Percentiles rank a stretch among this genome's conserved stretches.
phyloP scores from a whole-genome alignment of 1,140 invertebrate species.

The Caenorhabditis remanei region DNA sequence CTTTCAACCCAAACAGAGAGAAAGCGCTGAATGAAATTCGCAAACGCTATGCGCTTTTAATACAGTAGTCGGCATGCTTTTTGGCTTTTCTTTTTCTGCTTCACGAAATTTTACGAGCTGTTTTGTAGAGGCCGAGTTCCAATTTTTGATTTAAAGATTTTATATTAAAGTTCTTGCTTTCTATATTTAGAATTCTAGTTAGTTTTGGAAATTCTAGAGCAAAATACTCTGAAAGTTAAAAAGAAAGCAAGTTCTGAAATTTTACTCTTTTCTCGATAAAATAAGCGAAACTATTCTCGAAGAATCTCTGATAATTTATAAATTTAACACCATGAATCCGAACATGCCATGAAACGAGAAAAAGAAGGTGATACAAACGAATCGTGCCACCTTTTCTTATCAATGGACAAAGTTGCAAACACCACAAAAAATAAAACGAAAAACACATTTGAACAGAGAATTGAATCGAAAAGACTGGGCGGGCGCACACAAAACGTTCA shows the following conservation, averaged over 20 bases:
- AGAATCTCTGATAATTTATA: not conserved
- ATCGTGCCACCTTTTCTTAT: constrained; percentile 53
- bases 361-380: constrained; percentile 15
- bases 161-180: too few relatives aligned
- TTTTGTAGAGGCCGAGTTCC: too few relatives aligned
- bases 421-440: constrained; percentile 23
- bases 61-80: not conserved
- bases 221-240: too few relatives aligned
- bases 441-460: constrained; percentile 2
- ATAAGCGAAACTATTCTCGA: not conserved
- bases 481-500: constrained; percentile 28
- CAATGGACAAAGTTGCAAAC: constrained; percentile 36
- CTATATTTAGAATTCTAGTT: too few relatives aligned
- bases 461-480: not conserved
- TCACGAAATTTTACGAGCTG: too few relatives aligned
- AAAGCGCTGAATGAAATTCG: too few relatives aligned
- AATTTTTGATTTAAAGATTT: too few relatives aligned
- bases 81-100: too few relatives aligned
- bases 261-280: too few relatives aligned
- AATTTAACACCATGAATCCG: not conserved
- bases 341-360: constrained; percentile 19
- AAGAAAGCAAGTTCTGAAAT: not conserved
- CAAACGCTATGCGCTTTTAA: not conserved
- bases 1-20: too few relatives aligned
- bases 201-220: too few relatives aligned